Conservation (phyloP, 2,888 invertebrate species). For the Lasius platythorax region DNA sequence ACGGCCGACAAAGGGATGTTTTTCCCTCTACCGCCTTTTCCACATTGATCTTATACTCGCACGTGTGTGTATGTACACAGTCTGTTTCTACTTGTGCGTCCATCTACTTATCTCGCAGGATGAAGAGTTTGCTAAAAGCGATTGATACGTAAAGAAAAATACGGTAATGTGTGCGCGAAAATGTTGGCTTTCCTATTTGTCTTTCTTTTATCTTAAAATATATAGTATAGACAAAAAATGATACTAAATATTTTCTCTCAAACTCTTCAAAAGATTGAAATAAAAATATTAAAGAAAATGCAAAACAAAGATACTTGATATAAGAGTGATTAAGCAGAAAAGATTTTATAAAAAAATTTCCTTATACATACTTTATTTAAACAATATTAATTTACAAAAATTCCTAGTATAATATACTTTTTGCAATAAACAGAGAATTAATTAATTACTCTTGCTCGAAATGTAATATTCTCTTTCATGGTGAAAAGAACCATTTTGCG, state of each 20-base stretch:
- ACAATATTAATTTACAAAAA: background rate
- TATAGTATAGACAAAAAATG: background rate
- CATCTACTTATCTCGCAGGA: slow-evolving; percentile 13
- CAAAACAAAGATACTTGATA: background rate
- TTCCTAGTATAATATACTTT: background rate
- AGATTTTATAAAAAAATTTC: background rate
- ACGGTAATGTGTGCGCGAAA: background rate
- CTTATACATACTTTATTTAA: background rate
- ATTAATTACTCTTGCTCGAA: background rate
- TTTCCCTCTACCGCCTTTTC: slow-evolving; percentile 6
- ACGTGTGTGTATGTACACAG: slow-evolving; percentile 25
- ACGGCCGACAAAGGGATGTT: slow-evolving; percentile 26
- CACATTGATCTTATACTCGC: slow-evolving; percentile 3
- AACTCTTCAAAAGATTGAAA: background rate
- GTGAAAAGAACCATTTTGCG: background rate
- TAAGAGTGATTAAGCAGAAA: background rate
- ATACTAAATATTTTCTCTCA: background rate
- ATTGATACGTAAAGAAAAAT: slow-evolving; percentile 12
- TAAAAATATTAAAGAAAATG: background rate
- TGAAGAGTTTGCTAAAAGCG: slow-evolving; percentile 8
- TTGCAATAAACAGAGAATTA: slow-evolving; percentile 7
- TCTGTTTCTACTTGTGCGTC: slow-evolving; percentile 2
- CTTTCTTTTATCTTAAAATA: background rate
- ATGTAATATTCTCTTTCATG: background rate
- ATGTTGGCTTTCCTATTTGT: background rate